Base-by-base conservation (phyloP, 2,797 vertebrate genomes). In the Gallinago nigripennis region DNA sequence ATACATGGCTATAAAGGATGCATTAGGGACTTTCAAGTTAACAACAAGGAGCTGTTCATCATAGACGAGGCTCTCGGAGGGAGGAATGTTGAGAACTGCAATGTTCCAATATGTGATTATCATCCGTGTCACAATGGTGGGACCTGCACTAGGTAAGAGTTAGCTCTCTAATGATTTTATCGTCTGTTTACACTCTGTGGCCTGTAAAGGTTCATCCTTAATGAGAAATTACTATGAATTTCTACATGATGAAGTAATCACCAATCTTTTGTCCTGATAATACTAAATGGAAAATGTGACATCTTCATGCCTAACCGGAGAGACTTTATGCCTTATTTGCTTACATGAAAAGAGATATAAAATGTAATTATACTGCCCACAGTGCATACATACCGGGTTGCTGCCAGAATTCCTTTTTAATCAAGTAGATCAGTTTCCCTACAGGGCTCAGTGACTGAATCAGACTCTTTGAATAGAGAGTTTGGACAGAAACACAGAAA, bases 71-170 rank as follows among this genome's bases (percentile, higher is more conserved):
- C 98, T 8, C 92, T 97, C 70, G 94, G 54, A 80, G 98, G 98
- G 80, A 98, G 88, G 88, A 99, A 99, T 92, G 96, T 98, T 96
- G 96, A 98, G 60, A 99, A 98, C 97, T 99, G 98, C 91, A 97
- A 98, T 33, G 95, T 98, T 16, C 97, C 98, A 2, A 93, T 98
- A 91, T 99, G 98, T 97, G 98, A 98, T 79, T 98, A 97, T 90
- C 96, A 97, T 66, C 98, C 98, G 19, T 99, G 99, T 86, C 97
- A 30, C 48, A 99, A 99, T 25, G 98, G 99, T 70, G 98, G 98
- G 81, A 99, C 98, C 53, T 99, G 98, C 92, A 96, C 97, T 94
- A 99, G 98, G 99, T 99, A 98, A 80, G 86, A 73, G 41, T 71
- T 41, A 27, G 10, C 27, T 58, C 58, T 70, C 68, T 64, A 31